Evolutionary conservation across 1,140 invertebrate species (phyloP), one percentile per base, ranked within the genome.

Genomic region (Drosophila lacertosa): DNA sequence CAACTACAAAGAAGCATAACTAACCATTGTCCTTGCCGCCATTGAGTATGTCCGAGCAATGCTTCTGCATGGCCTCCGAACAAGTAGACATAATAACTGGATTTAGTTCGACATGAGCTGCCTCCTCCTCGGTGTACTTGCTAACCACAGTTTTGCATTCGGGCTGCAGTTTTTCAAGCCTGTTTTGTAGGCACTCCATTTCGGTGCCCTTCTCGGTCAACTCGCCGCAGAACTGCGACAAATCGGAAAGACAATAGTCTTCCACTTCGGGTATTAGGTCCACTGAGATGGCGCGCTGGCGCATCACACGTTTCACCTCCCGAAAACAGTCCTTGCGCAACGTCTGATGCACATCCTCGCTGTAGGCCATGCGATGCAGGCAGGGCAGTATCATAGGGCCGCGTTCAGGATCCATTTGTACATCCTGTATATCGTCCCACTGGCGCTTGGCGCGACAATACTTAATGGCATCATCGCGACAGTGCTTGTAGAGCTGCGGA

Each of bases 261-360:
- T 99, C 98, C 62, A 99, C 95, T 92, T 98, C 96, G 6, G 98
- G 98, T 73, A 98, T 95, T 4, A 99, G 93, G 90, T 99, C 96
- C 3, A 99, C 97, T 82, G 95, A 97, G 0, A 97, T 93, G 2
- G 98, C 98, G 71, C 98, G 92, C 86, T 97, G 96, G 57, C 97
- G 93, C 97, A 99, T 98, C 0, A 98, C 96, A 78, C 97, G 93
- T 90, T 95, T 94, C 0, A 99, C 95, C 92, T 99, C 96, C 67
- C 90, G 77, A 15, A 90, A 93, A 91, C 95, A 96, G 26, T 93
- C 92, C 42, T 93, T 92, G 78, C 93, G 94, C 37, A 96, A 81
- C 84, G 94, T 92, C 73, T 94, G 93, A 82, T 94, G 93, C 44
- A 94, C 92, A 70, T 95, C 93, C 29, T 95, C 93, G 90, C 95